These are phyloP conservation scores for Enteromius anoplus DNA, from an alignment of 2,797 vertebrate species.

Conservation along the genomic window DNA sequence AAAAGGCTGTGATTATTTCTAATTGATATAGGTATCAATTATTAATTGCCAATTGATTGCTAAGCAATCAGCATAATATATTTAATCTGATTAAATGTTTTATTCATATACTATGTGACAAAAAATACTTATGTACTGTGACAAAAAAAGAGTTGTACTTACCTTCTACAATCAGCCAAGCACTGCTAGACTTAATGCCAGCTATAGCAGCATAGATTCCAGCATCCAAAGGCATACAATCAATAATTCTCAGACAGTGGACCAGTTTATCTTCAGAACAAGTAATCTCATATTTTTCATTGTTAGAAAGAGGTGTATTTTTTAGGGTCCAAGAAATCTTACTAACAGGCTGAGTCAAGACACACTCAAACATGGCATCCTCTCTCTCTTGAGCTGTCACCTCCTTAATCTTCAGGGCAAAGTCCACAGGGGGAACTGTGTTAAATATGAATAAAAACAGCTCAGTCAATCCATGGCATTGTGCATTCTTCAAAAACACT, in stretches of 20 bases:
- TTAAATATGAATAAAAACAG: slow-evolving; percentile 28
- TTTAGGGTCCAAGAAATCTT: slow-evolving; percentile 81
- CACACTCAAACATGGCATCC: slow-evolving; percentile 82
- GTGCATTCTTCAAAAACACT: not conserved
- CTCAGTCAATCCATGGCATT: slow-evolving; percentile 9
- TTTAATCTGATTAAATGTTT: not conserved
- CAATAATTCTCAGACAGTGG: slow-evolving; percentile 82
- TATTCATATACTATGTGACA: no score
- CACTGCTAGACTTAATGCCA: slow-evolving; percentile 83
- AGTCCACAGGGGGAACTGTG: slow-evolving; percentile 75
- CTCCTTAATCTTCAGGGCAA: slow-evolving; percentile 80
- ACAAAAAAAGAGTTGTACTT: slow-evolving; percentile 48
- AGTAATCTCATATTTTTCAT: slow-evolving; percentile 78
- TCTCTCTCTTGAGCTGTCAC: slow-evolving; percentile 77
- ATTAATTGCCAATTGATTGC: no score
- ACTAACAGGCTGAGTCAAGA: slow-evolving; percentile 75
- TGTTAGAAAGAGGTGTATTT: slow-evolving; percentile 66
- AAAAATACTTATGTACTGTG: no score
- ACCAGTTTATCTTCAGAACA: slow-evolving; percentile 84
- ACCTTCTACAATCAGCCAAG: slow-evolving; percentile 90
- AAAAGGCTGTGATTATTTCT: not conserved
- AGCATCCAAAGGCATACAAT: slow-evolving; percentile 76
- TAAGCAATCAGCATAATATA: not conserved
- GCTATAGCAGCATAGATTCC: slow-evolving; percentile 85
- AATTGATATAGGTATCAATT: not conserved